A percentile compares a stretch with the other conserved stretches of the same genome.
Conservation (phyloP, 1,140 invertebrate genomes). For the Drosophila lini region DNA sequence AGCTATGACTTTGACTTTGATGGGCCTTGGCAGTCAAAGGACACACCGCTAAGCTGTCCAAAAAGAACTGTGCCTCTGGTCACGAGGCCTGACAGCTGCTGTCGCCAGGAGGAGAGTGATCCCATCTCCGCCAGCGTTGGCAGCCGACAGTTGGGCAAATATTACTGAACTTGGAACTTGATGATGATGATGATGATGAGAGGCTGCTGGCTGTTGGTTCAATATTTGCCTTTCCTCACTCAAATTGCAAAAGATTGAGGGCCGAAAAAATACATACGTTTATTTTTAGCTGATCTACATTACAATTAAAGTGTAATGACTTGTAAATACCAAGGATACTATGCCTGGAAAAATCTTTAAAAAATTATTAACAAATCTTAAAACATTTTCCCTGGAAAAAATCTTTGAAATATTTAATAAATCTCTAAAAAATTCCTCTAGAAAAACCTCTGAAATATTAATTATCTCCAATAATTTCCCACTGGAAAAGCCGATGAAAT, state of each 20-base stretch:
- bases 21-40: constrained; percentile 51
- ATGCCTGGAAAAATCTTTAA: too few relatives aligned
- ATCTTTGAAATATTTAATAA: too few relatives aligned
- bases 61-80: constrained; percentile 36
- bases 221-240: constrained; percentile 27
- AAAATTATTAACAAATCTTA: not conserved
- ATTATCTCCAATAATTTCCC: too few relatives aligned
- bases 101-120: constrained; percentile 30
- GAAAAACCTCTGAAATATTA: too few relatives aligned
- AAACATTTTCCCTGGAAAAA: not conserved
- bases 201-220: constrained; percentile 11
- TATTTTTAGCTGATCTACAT: constrained; percentile 30
- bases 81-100: constrained; percentile 55
- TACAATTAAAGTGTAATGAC: constrained; percentile 2
- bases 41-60: constrained; percentile 32
- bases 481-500: not conserved
- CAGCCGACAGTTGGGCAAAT: constrained; percentile 59
- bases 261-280: constrained; percentile 21
- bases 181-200: not conserved
- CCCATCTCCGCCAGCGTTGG: constrained; percentile 48
- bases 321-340: not conserved
- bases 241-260: constrained; percentile 22
- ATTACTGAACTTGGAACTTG: constrained; percentile 52
- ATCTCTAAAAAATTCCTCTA: too few relatives aligned
- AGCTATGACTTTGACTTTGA: constrained; percentile 30